Conservation (phyloP, 2,888 invertebrate genomes). For the Tethea ocularis region DNA sequence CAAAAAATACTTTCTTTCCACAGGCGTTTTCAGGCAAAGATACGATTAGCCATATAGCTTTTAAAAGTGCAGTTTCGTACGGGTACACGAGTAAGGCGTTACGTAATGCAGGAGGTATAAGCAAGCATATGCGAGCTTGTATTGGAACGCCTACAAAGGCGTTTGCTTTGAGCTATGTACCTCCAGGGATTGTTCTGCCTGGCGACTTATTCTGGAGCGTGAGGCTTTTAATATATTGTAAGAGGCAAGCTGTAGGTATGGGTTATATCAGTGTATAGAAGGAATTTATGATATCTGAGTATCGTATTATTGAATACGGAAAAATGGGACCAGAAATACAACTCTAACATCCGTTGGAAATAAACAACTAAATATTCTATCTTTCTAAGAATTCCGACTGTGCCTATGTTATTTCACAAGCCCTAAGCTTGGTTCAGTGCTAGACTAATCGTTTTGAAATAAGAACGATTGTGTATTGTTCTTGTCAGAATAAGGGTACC, state of each 20-base stretch:
- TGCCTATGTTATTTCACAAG: too few species aligned
- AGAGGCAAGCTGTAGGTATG: not conserved
- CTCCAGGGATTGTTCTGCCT: slow-evolving; percentile 1
- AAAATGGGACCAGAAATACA: too few species aligned
- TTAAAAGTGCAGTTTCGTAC: not conserved
- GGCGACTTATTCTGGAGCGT: not conserved
- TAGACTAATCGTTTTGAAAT: too few species aligned
- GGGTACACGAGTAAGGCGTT: not conserved
- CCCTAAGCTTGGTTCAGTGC: too few species aligned
- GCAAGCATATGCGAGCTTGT: not conserved
- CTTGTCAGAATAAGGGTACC: not conserved
- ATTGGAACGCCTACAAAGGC: not conserved
- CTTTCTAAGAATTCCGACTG: too few species aligned
- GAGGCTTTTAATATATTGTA: not conserved
- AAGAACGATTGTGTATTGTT: too few species aligned
- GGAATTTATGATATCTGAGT: too few species aligned
- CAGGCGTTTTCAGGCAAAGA: not conserved
- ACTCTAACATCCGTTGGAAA: too few species aligned
- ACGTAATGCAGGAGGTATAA: not conserved
- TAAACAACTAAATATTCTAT: too few species aligned
- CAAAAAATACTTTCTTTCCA: not conserved
- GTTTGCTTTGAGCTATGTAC: not conserved
- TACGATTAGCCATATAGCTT: not conserved
- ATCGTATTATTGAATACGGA: too few species aligned
- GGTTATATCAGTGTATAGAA: too few species aligned